Base-by-base conservation (phyloP, 2,113 vertebrate species). In the Grammomys surdaster region DNA sequence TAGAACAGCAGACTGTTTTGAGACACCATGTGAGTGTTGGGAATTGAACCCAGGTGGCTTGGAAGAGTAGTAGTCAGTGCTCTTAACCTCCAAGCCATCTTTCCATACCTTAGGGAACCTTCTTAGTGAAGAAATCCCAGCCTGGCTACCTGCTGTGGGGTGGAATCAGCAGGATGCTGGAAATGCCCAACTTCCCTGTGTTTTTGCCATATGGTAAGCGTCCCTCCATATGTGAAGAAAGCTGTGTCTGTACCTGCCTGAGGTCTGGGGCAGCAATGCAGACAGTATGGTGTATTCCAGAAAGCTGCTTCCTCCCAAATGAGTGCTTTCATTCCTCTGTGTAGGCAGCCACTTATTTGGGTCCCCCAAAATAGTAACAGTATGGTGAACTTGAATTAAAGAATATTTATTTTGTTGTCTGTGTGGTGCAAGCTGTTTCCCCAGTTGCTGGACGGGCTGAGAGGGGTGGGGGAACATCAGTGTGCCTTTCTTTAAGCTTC, bases 311-410 rank as follows among this genome's bases (percentile, higher is more conserved):
- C 51, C 6, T 96, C 92, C 60, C 63, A 85, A 85, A 69, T 77
- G 80, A 92, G 67, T 1, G 9, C 78, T 76, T 81, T 40, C 56
- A 19, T 76, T 48, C 40, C 80, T 56, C 46, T 77, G 75, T 90
- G 92, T 75, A 82, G 95, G 88, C 95, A 90, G 84, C 95, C 96
- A 58, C 95, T 93, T 89, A 90, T 95, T 94, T 96, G 90, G 70
- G 88, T 90, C 67, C 93, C 90, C 88, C 94, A 95, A 92, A 93
- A 96, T 89, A 96, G 95, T 92, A 95, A 86, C 95, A 81, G 88
- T 58, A 75, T 87, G 96, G 95, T 91, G 91, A 96, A 86, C 80
- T 84, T 75, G 78, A 97, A 80, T 91, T 89, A 84, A 96, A 81
- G 92, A 89, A 80, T 88, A 88, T 95, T 95, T 81, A 60, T 76